phyloP scores from a whole-genome alignment of 1,140 invertebrate species.

The Paramacrobiotus metropolitanus region DNA sequence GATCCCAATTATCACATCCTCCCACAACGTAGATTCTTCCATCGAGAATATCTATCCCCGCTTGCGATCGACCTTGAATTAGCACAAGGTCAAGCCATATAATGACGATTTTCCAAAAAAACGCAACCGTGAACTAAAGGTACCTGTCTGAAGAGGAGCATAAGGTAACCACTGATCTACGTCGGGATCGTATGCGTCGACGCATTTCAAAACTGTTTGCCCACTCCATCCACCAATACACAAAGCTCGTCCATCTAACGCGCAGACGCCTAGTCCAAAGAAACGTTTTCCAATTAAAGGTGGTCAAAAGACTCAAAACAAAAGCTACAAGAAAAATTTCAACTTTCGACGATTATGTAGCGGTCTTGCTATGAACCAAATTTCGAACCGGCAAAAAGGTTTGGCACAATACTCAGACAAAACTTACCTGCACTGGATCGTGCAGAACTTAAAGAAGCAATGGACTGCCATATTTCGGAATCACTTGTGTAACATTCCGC shows the following conservation, averaged over 20 bases:
- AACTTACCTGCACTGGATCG: conserved; percentile 36
- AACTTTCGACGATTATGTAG: not conserved
- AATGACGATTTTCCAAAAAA: not conserved
- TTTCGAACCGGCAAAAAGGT: too few species aligned
- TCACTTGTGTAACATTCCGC: conserved; percentile 43
- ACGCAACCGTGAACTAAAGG: not conserved
- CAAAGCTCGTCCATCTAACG: conserved; percentile 40
- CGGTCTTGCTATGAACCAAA: too few species aligned
- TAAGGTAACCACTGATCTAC: conserved; percentile 31
- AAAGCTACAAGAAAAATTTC: conserved; percentile 7
- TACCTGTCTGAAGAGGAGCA: not conserved
- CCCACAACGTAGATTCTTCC: conserved; percentile 28
- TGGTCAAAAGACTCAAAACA: conserved; percentile 5
- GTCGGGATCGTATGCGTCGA: conserved; percentile 41
- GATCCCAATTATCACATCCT: conserved; percentile 32
- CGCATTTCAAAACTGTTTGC: conserved; percentile 42
- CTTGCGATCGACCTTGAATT: conserved; percentile 44
- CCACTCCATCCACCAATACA: conserved; percentile 58
- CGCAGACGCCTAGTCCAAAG: conserved; percentile 37
- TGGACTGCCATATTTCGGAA: conserved; percentile 32
- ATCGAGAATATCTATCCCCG: conserved; percentile 26
- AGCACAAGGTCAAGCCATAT: conserved; percentile 4
- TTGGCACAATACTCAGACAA: too few species aligned
- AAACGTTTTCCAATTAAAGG: conserved; percentile 8
- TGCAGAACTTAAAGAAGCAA: conserved; percentile 35